phyloP scores from a whole-genome alignment of 2,113 vertebrate species.

The Bambusicola thoracicus region DNA sequence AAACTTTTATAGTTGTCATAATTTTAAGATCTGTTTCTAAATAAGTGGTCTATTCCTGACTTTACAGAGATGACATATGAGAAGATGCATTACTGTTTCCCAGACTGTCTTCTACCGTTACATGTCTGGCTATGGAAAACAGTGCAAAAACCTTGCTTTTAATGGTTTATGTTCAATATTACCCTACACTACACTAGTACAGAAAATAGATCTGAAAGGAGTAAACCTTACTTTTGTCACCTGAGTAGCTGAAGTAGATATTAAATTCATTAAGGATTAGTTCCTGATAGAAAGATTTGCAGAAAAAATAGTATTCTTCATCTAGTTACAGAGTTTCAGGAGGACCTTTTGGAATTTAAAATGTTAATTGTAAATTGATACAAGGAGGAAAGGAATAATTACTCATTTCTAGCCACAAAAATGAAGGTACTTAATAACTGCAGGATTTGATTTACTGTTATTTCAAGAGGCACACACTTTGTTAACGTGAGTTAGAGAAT shows the following conservation, averaged over 20 bases:
- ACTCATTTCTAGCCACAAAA: background rate
- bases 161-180: background rate
- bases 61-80: background rate
- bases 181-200: background rate
- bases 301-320: background rate
- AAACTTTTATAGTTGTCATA: background rate
- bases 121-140: background rate
- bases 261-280: background rate
- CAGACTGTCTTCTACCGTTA: background rate
- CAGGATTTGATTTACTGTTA: background rate
- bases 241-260: background rate
- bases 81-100: background rate
- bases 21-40: background rate
- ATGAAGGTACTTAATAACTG: background rate
- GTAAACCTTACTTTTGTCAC: background rate
- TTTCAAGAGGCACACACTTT: background rate
- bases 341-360: background rate
- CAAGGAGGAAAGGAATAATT: background rate
- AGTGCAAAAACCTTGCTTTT: background rate
- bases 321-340: background rate
- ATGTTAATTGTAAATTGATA: background rate
- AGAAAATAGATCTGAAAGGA: background rate
- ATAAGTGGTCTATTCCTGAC: background rate
- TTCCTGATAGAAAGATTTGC: background rate
- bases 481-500: background rate